These are phyloP conservation scores for Zaprionus africanus DNA, from an alignment of 1,140 invertebrate genomes.

Conservation along the genomic window DNA sequence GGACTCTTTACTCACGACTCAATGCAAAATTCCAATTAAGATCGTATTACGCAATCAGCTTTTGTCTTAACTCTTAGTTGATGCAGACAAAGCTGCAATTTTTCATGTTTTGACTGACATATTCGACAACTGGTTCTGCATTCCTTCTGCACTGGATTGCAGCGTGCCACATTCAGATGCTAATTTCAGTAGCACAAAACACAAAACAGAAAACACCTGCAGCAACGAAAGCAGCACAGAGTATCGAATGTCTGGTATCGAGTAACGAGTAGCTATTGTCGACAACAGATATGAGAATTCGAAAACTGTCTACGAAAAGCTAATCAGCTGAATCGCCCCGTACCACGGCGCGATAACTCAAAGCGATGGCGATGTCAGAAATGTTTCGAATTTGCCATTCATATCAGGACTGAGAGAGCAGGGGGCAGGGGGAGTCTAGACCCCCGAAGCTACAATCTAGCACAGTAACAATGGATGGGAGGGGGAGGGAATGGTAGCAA, in stretches of 20 bases:
- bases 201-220: slow-evolving; percentile 26
- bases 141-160: slow-evolving; percentile 3
- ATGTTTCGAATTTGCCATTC: slow-evolving; percentile 29
- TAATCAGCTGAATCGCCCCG: slow-evolving; percentile 1
- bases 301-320: slow-evolving; percentile 46
- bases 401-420: slow-evolving; percentile 12
- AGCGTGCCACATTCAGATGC: slow-evolving; percentile 7
- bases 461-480: slow-evolving; percentile 1
- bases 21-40: not conserved
- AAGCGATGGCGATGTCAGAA: slow-evolving; percentile 58
- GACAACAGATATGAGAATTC: slow-evolving; percentile 15
- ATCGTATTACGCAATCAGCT: not conserved
- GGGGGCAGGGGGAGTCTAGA: slow-evolving; percentile 3
- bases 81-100: not conserved
- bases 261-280: not conserved
- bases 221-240: slow-evolving; percentile 10
- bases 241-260: not conserved
- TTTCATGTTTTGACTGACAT: not conserved
- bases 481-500: not conserved
- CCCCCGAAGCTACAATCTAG: slow-evolving; percentile 22
- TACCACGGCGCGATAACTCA: slow-evolving; percentile 59
- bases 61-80: not conserved
- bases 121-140: not conserved
- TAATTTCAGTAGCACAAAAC: slow-evolving; percentile 19
- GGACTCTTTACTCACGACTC: too few species aligned